A percentile compares a stretch with the other conserved stretches of the same genome.
phyloP scores from a whole-genome alignment of 2,888 invertebrate species.

The Ophioninae sp. region DNA sequence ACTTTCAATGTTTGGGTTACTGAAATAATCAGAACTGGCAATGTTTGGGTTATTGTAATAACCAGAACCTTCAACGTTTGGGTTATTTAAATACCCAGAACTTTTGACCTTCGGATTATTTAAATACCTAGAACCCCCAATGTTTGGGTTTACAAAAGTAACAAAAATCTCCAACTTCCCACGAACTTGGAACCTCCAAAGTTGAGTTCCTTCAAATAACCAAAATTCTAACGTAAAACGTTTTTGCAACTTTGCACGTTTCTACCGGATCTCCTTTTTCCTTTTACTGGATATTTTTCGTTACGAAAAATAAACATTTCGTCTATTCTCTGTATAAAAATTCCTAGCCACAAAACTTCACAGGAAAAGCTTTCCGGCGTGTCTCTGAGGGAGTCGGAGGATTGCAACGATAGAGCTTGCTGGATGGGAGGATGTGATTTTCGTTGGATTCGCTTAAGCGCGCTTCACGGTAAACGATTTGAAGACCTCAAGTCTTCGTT shows the following conservation, averaged over 20 bases:
- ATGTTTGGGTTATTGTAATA: too few species aligned
- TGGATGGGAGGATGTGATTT: not conserved
- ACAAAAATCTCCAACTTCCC: too few species aligned
- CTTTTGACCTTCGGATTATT: too few species aligned
- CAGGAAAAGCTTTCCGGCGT: constrained; percentile 21
- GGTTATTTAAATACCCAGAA: too few species aligned
- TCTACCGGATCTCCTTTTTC: not conserved
- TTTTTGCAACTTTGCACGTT: not conserved
- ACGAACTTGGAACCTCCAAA: too few species aligned
- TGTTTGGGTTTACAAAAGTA: too few species aligned
- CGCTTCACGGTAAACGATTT: constrained; percentile 39
- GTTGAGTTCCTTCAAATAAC: not conserved
- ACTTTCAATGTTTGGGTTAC: too few species aligned
- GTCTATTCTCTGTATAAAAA: not conserved
- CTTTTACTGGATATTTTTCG: not conserved
- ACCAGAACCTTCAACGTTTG: too few species aligned
- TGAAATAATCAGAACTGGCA: too few species aligned
- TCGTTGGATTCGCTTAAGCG: constrained; percentile 33
- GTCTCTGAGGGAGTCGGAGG: constrained; percentile 19
- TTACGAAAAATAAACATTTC: not conserved
- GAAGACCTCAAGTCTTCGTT: constrained; percentile 20
- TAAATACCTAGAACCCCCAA: too few species aligned
- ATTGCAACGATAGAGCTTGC: constrained; percentile 8
- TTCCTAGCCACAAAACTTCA: constrained; percentile 7
- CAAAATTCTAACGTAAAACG: not conserved